These are phyloP conservation scores for Netelia virgata DNA, from an alignment of 2,888 invertebrate species.

Conservation along the genomic window DNA sequence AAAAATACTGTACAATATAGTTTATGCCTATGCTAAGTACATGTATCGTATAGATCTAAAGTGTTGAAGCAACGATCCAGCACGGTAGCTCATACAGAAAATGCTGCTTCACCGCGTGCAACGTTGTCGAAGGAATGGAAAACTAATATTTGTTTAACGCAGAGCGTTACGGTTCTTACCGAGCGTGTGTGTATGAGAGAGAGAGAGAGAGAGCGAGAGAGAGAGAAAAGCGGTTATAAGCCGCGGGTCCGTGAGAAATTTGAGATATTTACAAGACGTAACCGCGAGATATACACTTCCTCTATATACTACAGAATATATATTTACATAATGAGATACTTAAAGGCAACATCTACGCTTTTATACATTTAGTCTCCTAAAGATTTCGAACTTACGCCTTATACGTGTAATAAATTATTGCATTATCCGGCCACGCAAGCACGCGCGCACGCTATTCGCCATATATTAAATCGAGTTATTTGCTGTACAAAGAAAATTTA, in stretches of 20 bases:
- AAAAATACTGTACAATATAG: conserved; percentile 81
- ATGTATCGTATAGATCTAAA: conserved; percentile 37
- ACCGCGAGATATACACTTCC: conserved; percentile 40
- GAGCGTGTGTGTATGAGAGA: conserved; percentile 8
- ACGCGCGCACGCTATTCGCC: conserved; percentile 24
- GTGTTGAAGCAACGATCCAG: conserved; percentile 52
- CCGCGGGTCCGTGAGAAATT: conserved; percentile 39
- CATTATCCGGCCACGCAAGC: conserved; percentile 74
- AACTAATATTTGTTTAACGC: conserved; percentile 71
- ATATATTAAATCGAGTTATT: conserved; percentile 1
- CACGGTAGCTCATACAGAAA: conserved; percentile 36
- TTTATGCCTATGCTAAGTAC: conserved; percentile 60
- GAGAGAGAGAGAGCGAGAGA: conserved; percentile 28
- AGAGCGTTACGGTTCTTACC: conserved; percentile 35
- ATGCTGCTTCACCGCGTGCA: conserved; percentile 61
- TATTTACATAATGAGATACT: conserved; percentile 55
- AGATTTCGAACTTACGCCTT: conserved; percentile 1
- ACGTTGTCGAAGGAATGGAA: conserved; percentile 78
- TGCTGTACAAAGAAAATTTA: conserved; percentile 59
- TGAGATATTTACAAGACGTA: conserved; percentile 59
- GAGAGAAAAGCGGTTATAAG: not conserved
- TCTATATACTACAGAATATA: conserved; percentile 21
- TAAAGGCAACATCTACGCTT: not conserved
- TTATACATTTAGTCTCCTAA: conserved; percentile 41
- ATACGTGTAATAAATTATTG: conserved; percentile 77